These are phyloP conservation scores for Gadus macrocephalus DNA, from an alignment of 2,113 vertebrate species.

Conservation along the genomic window DNA sequence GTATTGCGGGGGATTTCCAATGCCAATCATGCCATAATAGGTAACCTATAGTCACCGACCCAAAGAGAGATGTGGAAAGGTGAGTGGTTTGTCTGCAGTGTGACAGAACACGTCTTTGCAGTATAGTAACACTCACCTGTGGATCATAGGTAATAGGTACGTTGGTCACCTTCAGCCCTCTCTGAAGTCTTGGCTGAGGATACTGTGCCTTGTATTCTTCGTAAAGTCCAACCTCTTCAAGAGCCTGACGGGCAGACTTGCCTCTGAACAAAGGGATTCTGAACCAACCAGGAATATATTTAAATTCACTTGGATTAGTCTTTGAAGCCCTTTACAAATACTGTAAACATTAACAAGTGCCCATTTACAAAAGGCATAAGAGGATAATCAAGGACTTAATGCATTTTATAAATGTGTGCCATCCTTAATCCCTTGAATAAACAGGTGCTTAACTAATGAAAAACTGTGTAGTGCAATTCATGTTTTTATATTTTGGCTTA, in stretches of 20 bases:
- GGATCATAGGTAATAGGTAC: conserved; percentile 62
- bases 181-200: conserved; percentile 38
- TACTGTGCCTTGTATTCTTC: conserved; percentile 40
- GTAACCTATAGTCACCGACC: conserved; percentile 1
- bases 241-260: conserved; percentile 50
- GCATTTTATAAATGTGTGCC: too few relatives aligned
- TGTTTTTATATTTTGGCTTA: too few relatives aligned
- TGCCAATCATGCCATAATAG: conserved; percentile 24
- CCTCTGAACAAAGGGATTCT: conserved; percentile 69
- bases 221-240: conserved; percentile 62
- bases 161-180: neutral
- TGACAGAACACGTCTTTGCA: neutral
- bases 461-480: too few relatives aligned
- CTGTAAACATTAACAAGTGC: neutral
- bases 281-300: neutral
- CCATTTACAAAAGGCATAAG: neutral
- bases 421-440: too few relatives aligned
- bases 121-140: conserved; percentile 51
- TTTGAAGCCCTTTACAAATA: too few relatives aligned
- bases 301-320: too few relatives aligned
- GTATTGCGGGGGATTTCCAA: conserved; percentile 40
- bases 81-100: neutral
- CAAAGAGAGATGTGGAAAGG: neutral
- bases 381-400: neutral
- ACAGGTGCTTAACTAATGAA: neutral